Percentiles rank a stretch among this genome's conserved stretches.
Evolutionary conservation across 2,797 vertebrate genomes (phyloP).

Genomic region (Parauchenoglanis punctatus): DNA sequence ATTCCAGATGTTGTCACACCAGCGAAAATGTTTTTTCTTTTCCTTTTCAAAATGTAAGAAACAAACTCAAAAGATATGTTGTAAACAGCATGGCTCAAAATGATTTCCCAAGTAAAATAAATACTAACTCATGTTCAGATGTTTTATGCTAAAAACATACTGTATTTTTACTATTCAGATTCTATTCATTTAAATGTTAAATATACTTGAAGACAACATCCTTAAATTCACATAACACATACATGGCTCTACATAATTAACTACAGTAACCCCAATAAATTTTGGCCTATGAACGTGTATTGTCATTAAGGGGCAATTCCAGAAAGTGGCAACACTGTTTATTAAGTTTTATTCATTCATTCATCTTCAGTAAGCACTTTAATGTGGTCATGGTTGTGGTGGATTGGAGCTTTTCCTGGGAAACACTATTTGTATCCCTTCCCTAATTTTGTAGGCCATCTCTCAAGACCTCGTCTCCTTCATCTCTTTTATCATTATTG

Average conservation of each 20-base stretch:
- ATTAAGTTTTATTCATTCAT: neutral
- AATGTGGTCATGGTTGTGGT: neutral
- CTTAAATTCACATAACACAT: neutral
- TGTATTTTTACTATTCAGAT: neutral
- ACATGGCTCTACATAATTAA: too few relatives aligned
- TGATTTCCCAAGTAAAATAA: neutral
- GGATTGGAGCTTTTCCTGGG: neutral
- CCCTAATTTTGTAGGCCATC: neutral
- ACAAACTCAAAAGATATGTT: neutral
- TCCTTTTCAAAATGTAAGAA: neutral
- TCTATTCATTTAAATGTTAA: neutral
- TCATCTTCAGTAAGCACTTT: neutral
- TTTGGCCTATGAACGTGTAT: neutral
- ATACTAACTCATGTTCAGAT: neutral
- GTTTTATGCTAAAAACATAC: neutral
- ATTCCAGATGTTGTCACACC: constrained; percentile 19
- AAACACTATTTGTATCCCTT: too few relatives aligned
- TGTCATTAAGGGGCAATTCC: neutral
- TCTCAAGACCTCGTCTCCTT: neutral
- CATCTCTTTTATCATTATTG: neutral
- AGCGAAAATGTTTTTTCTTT: neutral
- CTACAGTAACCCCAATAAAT: neutral
- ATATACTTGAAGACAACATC: neutral
- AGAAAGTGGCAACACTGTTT: neutral
- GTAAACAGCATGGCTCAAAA: neutral